phyloP scores from a whole-genome alignment of 92 coral and sea anemone genomes.

The Porites cylindrica region DNA sequence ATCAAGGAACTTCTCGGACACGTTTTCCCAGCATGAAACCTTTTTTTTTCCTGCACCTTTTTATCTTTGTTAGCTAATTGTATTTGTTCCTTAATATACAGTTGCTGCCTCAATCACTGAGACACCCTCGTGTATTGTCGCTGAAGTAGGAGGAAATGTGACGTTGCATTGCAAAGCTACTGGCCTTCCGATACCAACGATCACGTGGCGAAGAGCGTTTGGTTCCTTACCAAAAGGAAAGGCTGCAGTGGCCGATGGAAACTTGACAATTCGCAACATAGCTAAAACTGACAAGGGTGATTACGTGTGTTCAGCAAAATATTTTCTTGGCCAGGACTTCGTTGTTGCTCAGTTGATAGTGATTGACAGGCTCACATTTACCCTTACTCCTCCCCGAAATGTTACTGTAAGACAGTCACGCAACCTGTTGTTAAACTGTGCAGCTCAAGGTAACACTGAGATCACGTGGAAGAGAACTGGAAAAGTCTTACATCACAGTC shows the following conservation, averaged over 20 bases:
- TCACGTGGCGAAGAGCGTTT: slow-evolving; percentile 7
- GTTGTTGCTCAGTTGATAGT: too few species aligned
- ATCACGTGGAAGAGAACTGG: neutral
- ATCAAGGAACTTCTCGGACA: too few species aligned
- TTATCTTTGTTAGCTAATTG: too few species aligned
- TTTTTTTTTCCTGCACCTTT: too few species aligned
- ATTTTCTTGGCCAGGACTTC: too few species aligned
- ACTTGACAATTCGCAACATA: neutral
- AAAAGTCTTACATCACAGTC: neutral
- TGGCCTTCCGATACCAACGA: slow-evolving; percentile 31
- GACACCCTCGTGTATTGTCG: slow-evolving; percentile 38
- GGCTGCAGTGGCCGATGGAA: neutral
- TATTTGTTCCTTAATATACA: neutral
- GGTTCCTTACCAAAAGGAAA: neutral
- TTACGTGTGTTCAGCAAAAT: too few species aligned
- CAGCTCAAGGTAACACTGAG: neutral
- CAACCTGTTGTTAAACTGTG: neutral
- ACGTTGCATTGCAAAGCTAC: slow-evolving; percentile 20
- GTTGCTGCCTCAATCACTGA: slow-evolving; percentile 22
- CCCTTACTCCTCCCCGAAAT: neutral
- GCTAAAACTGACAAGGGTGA: too few species aligned
- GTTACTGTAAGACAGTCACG: neutral
- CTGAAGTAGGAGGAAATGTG: slow-evolving; percentile 53
- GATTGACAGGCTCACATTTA: neutral
- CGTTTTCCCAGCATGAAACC: too few species aligned